phyloP scores from a whole-genome alignment of 2,888 invertebrate species.

The Drosophila kuntzei region DNA sequence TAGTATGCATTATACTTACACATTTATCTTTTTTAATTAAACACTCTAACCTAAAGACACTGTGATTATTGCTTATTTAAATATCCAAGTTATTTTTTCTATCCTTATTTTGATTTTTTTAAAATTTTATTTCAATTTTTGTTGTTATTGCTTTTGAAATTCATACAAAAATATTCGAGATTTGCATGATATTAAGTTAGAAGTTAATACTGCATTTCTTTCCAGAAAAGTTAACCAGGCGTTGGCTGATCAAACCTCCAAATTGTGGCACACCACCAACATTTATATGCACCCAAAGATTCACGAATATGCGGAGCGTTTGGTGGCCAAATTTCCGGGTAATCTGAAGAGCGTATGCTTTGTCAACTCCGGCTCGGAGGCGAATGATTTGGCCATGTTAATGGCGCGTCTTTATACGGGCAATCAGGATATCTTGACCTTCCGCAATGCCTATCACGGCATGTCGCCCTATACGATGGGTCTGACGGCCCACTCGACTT shows the following conservation, averaged over 20 bases:
- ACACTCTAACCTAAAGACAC: no score
- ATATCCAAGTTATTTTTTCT: no score
- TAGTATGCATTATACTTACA: no score
- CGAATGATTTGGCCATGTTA: slow-evolving; percentile 96
- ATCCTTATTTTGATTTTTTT: no score
- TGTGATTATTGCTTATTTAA: no score
- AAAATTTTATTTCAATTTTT: no score
- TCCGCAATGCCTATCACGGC: slow-evolving; percentile 97
- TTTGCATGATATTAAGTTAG: neutral
- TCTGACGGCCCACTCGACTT: slow-evolving; percentile 91
- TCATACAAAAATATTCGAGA: no score
- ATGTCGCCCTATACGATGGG: slow-evolving; percentile 94
- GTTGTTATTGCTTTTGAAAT: no score
- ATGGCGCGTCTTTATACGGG: slow-evolving; percentile 95
- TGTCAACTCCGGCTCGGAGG: slow-evolving; percentile 98
- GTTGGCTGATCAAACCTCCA: slow-evolving; percentile 91
- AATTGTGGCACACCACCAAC: slow-evolving; percentile 96
- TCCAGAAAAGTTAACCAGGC: slow-evolving; percentile 93
- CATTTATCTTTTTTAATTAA: no score
- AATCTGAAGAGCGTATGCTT: slow-evolving; percentile 96
- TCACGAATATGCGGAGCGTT: slow-evolving; percentile 94
- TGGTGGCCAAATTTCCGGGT: slow-evolving; percentile 93
- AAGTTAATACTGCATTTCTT: slow-evolving; percentile 1
- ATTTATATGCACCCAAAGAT: slow-evolving; percentile 96
- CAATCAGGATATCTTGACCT: slow-evolving; percentile 92